Base-by-base conservation (phyloP, 1,140 invertebrate species). In the Meloidogyne floridensis region DNA sequence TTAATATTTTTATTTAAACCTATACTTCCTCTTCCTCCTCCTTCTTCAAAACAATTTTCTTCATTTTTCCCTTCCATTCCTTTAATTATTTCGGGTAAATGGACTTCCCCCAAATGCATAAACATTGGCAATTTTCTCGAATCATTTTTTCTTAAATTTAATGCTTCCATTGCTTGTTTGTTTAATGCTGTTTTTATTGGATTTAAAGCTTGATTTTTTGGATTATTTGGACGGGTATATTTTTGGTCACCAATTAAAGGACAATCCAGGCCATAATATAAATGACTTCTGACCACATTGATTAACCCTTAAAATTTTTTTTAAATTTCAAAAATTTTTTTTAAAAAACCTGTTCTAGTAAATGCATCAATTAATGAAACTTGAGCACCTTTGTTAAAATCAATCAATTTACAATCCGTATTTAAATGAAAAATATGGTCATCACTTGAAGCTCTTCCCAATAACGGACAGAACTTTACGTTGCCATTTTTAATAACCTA, bases 111-210 rank as follows among this genome's bases (percentile, higher is more conserved):
- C 10, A 65, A 32, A 42, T 81, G 81, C 54, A 81, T 83, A 43
- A 81, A 81, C 79, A 81, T 81, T 11, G 81, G 81, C 42, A 81
- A 47, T 53, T 81, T 56, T n/a, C 81, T 81, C 13, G 80, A 5
- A 59, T 80, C 42, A 51, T 77, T 77, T 13, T 80, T 80, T 72
- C 80, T 53, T 18, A 80, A 51, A 32, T 18, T n/a, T 51, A 80
- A 51, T 11, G 70, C 72, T 7, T 51, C 10, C 80, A 80, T 80
- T 13, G 80, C 80, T 15, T 13, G 5, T 11, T 72, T 53, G 0
- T 20, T 13, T 32, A 80, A 13, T 6, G 11, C n/a, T 15, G 72
- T 77, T 8, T 47, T 13, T 65, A 80, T 76, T 13, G 77, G 53
- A 18, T 20, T 59, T 11, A 42, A 18, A 18, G 15, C 4, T 4